A percentile compares a stretch with the other conserved stretches of the same genome.
phyloP scores from a whole-genome alignment of 2,113 vertebrate genomes.

The Machaerirhynchus nigripectus region DNA sequence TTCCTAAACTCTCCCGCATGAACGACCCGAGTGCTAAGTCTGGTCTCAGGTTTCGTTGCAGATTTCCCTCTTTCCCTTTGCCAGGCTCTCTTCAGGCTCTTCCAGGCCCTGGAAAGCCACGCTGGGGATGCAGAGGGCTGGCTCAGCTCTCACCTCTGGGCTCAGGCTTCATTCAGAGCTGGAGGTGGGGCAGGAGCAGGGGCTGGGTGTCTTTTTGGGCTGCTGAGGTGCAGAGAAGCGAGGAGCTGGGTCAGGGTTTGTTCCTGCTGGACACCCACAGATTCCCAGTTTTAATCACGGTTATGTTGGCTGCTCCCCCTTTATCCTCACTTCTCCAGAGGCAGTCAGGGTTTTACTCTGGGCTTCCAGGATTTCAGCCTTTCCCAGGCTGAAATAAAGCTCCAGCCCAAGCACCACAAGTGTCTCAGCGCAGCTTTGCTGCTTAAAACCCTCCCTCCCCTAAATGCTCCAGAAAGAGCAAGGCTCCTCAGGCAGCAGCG shows the following conservation, averaged over 20 bases:
- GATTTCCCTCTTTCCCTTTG: neutral
- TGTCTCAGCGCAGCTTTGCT: neutral
- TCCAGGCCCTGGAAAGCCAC: no score
- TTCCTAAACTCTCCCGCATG: neutral
- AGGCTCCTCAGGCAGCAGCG: neutral
- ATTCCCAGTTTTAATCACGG: neutral
- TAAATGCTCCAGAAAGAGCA: neutral
- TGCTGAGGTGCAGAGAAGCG: neutral
- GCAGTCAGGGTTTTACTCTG: neutral
- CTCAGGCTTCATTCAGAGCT: neutral
- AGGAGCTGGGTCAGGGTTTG: neutral
- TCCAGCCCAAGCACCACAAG: neutral
- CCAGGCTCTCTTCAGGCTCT: neutral
- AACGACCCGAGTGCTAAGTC: neutral
- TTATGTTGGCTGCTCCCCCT: neutral
- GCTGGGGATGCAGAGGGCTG: neutral
- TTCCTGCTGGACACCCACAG: neutral
- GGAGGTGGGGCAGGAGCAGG: neutral
- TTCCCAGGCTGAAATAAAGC: neutral
- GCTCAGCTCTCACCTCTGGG: neutral
- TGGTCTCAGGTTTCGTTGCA: neutral
- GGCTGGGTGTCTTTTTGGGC: accelerated
- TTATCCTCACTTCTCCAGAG: neutral
- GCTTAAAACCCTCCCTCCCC: neutral
- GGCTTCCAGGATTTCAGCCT: neutral